phyloP scores from a whole-genome alignment of 2,888 invertebrate genomes.

The Thera britannica region DNA sequence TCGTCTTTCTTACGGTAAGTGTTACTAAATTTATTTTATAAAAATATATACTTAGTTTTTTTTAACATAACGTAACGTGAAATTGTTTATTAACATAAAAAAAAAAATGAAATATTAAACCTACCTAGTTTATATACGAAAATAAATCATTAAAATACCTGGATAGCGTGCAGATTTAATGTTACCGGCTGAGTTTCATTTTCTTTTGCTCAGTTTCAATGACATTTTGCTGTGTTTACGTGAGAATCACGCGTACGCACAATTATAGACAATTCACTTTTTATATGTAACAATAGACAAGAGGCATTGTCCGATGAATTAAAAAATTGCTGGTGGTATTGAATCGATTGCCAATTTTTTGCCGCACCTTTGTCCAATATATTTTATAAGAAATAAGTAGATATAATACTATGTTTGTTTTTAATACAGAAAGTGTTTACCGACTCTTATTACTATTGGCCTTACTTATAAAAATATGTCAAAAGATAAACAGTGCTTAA shows the following conservation, averaged over 20 bases:
- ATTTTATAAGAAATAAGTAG: background rate
- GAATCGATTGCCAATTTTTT: constrained; percentile 12
- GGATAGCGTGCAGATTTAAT: constrained; percentile 52
- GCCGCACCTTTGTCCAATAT: constrained; percentile 4
- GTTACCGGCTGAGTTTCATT: constrained; percentile 52
- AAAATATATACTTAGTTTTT: too few relatives aligned
- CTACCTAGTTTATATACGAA: background rate
- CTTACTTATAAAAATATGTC: too few relatives aligned
- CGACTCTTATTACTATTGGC: too few relatives aligned
- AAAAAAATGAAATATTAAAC: background rate
- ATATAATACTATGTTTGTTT: too few relatives aligned
- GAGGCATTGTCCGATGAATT: constrained; percentile 39
- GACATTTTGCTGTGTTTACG: constrained; percentile 52
- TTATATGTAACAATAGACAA: constrained; percentile 41
- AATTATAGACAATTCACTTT: constrained; percentile 44
- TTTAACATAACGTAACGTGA: too few relatives aligned
- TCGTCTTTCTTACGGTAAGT: constrained; percentile 74
- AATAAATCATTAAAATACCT: constrained; percentile 21
- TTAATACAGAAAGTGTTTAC: too few relatives aligned
- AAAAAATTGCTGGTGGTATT: constrained; percentile 28
- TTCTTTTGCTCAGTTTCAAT: constrained; percentile 51
- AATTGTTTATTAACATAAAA: background rate
- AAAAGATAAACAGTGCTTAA: too few relatives aligned
- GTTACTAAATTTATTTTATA: too few relatives aligned
- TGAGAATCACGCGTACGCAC: constrained; percentile 45